Conservation (phyloP, 2,888 invertebrate species). For the Melipona beecheii region DNA sequence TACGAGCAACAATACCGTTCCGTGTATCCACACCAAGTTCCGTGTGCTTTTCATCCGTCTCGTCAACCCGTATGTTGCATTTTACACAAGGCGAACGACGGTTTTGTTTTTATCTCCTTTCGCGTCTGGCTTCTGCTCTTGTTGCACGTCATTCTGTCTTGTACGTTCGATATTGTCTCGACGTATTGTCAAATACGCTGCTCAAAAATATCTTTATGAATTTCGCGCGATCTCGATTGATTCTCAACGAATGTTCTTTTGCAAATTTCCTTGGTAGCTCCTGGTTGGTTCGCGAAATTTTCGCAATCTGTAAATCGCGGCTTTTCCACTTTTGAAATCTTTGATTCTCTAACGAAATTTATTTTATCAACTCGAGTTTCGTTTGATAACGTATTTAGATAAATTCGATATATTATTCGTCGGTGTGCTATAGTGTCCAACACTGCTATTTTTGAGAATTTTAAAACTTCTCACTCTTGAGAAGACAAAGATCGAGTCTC, state of each 20-base stretch:
- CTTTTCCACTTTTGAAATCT: too few species aligned
- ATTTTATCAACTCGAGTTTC: too few species aligned
- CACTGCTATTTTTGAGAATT: background rate
- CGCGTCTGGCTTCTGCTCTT: background rate
- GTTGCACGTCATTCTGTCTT: background rate
- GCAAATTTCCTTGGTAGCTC: background rate
- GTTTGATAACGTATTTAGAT: background rate
- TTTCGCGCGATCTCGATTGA: background rate
- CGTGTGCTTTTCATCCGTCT: slow-evolving; percentile 10
- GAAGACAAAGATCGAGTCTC: background rate
- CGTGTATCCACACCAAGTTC: background rate
- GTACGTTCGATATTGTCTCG: background rate
- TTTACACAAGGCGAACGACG: slow-evolving; percentile 1
- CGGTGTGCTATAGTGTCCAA: background rate
- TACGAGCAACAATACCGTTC: slow-evolving; percentile 40
- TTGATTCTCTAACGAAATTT: too few species aligned
- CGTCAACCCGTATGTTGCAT: background rate
- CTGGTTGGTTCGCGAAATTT: background rate
- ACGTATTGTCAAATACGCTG: background rate
- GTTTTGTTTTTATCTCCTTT: slow-evolving; percentile 4
- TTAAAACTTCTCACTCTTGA: background rate
- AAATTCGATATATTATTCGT: background rate
- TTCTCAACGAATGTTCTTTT: background rate
- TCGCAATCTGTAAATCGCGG: too few species aligned
- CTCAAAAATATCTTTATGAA: background rate